A percentile compares a stretch with the other conserved stretches of the same genome.
Conservation (phyloP, 2,888 invertebrate genomes). For the Cantharis rustica region DNA sequence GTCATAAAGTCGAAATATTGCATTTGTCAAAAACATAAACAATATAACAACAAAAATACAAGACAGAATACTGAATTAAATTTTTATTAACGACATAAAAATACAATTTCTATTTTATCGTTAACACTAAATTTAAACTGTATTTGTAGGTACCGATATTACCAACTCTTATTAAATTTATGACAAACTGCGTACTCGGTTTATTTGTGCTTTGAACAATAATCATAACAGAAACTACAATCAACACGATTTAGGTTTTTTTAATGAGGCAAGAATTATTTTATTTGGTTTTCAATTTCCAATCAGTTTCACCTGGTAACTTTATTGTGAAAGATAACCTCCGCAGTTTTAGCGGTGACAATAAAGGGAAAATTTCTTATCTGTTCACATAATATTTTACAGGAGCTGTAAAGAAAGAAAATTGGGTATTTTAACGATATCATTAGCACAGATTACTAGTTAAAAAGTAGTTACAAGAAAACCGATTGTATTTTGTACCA, state of each 20-base stretch:
- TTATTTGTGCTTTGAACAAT: not conserved
- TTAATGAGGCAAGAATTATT: not conserved
- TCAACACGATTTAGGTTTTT: not conserved
- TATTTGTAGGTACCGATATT: not conserved
- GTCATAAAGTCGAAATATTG: conserved; percentile 1
- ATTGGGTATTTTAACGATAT: not conserved
- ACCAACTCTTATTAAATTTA: not conserved
- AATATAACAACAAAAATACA: not conserved
- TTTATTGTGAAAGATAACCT: not conserved
- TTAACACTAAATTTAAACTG: not conserved
- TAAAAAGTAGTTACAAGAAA: not conserved
- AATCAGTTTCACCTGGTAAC: too few species aligned
- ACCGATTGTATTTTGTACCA: not conserved
- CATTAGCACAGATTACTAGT: not conserved
- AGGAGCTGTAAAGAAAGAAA: not conserved
- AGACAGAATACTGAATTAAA: not conserved
- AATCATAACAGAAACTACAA: not conserved
- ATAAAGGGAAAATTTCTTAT: not conserved
- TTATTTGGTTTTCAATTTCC: not conserved
- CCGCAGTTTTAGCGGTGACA: not conserved
- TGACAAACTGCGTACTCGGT: not conserved
- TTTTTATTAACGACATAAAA: not conserved
- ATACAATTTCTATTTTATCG: not conserved
- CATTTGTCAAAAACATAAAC: conserved; percentile 2
- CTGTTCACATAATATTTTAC: not conserved